Conservation (phyloP, 2,113 vertebrate genomes). For the Galeopterus variegatus region DNA sequence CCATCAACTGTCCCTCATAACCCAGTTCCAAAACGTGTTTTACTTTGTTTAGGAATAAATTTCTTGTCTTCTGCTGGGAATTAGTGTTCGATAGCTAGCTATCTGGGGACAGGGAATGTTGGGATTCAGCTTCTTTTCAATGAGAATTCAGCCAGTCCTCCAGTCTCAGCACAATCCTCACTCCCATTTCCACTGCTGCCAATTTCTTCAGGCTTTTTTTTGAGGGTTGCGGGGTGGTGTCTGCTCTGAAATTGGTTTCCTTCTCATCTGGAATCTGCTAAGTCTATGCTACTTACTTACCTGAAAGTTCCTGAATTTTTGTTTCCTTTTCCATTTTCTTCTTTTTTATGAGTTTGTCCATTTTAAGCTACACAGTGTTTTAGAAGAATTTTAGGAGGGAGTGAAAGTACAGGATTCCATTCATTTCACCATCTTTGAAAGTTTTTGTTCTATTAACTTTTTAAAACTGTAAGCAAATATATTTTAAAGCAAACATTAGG, state of each 20-base stretch:
- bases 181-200: neutral
- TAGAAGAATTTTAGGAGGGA: neutral
- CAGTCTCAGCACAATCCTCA: neutral
- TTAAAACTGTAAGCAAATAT: neutral
- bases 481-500: constrained; percentile 6
- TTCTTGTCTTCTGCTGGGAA: neutral
- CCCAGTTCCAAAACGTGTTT: neutral
- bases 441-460: neutral
- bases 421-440: constrained; percentile 2
- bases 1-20: neutral
- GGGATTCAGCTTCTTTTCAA: neutral
- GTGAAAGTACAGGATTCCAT: neutral
- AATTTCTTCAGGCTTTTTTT: neutral
- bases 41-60: neutral
- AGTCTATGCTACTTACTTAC: neutral
- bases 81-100: neutral
- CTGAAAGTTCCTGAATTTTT: neutral
- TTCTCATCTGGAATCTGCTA: neutral
- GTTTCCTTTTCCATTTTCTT: constrained; percentile 20
- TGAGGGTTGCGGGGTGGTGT: too few relatives aligned
- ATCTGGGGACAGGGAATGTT: neutral
- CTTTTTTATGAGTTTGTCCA: neutral
- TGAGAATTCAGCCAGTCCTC: neutral
- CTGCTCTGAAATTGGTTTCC: neutral
- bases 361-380: neutral